Percentiles rank a stretch among this genome's conserved stretches.
These are phyloP conservation scores for Alca torda DNA, from an alignment of 2,797 vertebrate genomes.

Conservation along the genomic window DNA sequence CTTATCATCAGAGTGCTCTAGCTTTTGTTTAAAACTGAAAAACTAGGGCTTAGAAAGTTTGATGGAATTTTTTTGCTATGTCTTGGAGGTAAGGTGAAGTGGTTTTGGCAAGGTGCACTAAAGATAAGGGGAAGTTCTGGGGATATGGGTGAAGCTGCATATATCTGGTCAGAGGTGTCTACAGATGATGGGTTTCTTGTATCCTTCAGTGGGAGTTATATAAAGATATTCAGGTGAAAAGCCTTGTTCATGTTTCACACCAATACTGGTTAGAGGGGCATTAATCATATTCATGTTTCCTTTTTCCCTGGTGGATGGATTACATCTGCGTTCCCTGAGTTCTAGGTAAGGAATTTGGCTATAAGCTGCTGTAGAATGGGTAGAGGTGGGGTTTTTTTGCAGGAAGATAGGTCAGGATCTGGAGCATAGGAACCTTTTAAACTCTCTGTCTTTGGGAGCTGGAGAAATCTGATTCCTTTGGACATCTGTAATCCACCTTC, in stretches of 20 bases:
- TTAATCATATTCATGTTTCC: not conserved
- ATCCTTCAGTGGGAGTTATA: not conserved
- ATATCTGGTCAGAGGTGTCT: not conserved
- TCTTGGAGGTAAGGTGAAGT: not conserved
- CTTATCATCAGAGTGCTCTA: not conserved
- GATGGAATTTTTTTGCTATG: not conserved
- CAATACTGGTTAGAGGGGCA: not conserved
- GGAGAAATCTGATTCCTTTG: not conserved
- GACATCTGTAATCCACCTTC: constrained; percentile 29
- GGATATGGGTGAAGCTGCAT: not conserved
- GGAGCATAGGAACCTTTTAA: not conserved
- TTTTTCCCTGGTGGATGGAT: not conserved
- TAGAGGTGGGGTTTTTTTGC: not conserved
- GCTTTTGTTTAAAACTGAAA: not conserved
- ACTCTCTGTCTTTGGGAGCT: not conserved
- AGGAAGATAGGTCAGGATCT: not conserved
- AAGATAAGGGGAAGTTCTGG: not conserved
- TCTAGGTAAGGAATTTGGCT: not conserved
- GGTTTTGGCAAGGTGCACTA: not conserved
- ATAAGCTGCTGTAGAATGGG: not conserved
- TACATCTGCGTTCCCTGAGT: not conserved
- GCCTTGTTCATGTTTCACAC: not conserved
- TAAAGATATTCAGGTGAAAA: not conserved
- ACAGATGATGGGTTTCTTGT: not conserved
- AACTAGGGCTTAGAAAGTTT: not conserved